Evolutionary conservation across 2,113 vertebrate genomes (phyloP), one percentile per base, ranked within the genome.

Genomic region (Pelobates fuscus): DNA sequence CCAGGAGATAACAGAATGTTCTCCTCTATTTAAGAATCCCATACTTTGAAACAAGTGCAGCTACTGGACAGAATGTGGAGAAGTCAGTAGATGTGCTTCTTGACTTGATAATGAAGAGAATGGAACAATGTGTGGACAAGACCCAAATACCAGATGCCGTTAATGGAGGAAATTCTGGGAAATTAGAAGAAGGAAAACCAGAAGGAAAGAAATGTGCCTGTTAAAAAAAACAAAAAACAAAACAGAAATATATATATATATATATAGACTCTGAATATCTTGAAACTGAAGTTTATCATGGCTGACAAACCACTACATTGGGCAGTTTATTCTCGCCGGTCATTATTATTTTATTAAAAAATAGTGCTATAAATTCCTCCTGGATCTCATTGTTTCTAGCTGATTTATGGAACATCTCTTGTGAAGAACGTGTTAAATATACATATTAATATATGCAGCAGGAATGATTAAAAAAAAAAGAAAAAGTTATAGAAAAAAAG

Each of bases 61-160:
- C 96, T 0, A 95, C 94, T 0, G 96, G 96, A 0, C 86, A 89
- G 14, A 91, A 94, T 24, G 95, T 98, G 80, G 95, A 96, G 61
- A 92, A 92, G 77, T 90, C 96, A 0, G 94, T 98, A 79, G 89
- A 94, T 57, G 94, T 87, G 0, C 93, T 98, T 49, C 81, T 98
- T 86, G 96, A 98, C 88, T 94, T 98, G 89, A 95, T 98, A 64
- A 98, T 98, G 96, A 95, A 96, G 83, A 88, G 96, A 30, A 98
- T 98, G 95, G 96, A 98, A 79, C 93, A 95, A 81, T 96, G 94
- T 5, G 94, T 97, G 3, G 95, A 96, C 82, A 96, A 94, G 80
- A 91, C 92, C 0, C 89, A 88, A 71, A 83, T 88, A 1, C 78
- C 88, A 0, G 92, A 95, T 2, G 46, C 91, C 0, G 83, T 89